A percentile compares a stretch with the other conserved stretches of the same genome.
These are phyloP conservation scores for Axinella damicornis DNA, from an alignment of 37 sponge, comb jelly and placozoan species.

Conservation along the genomic window DNA sequence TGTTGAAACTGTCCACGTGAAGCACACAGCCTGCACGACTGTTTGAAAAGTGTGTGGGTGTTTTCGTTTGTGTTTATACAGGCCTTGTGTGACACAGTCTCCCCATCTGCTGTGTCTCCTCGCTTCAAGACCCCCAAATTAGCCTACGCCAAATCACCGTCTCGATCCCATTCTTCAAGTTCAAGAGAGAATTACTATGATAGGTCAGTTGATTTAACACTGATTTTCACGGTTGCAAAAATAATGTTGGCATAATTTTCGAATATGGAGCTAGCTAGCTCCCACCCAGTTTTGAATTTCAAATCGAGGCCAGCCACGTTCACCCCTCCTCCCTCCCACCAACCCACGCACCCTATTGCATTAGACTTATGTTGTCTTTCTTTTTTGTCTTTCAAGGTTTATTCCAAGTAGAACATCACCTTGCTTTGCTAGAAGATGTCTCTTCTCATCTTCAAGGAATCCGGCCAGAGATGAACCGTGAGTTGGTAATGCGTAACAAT, in stretches of 20 bases:
- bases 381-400: conserved; percentile 59
- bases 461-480: neutral
- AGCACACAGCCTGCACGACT: neutral
- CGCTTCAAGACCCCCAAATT: too few species aligned
- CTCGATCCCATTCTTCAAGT: neutral
- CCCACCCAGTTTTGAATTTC: too few species aligned
- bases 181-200: conserved; percentile 41
- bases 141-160: conserved; percentile 1
- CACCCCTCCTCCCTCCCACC: too few species aligned
- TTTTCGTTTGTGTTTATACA: neutral
- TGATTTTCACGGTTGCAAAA: too few species aligned
- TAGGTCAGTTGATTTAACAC: conserved; percentile 13
- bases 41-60: neutral
- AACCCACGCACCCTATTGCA: too few species aligned
- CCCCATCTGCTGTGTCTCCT: too few species aligned
- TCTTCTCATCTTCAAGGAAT: conserved; percentile 45
- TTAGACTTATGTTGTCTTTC: too few species aligned
- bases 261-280: too few species aligned
- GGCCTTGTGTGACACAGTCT: neutral
- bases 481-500: too few species aligned
- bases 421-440: conserved; percentile 44
- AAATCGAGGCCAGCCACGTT: too few species aligned
- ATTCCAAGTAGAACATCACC: conserved; percentile 74
- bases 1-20: neutral
- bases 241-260: too few species aligned